These are phyloP conservation scores for Rhagium mordax DNA, from an alignment of 2,888 invertebrate species.

Conservation along the genomic window DNA sequence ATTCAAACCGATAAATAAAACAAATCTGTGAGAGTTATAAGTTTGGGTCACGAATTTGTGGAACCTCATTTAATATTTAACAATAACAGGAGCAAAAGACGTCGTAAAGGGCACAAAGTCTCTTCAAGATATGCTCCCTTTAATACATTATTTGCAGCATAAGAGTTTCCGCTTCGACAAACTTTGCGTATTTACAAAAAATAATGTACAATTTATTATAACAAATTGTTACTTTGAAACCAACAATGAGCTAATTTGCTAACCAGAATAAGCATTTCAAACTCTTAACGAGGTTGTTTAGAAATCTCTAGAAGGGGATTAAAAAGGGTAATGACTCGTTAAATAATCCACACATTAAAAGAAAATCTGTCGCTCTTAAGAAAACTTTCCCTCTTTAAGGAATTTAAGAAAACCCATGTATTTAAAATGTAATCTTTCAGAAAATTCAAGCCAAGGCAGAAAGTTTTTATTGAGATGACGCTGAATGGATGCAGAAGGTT, in stretches of 20 bases:
- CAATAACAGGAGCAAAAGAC: not conserved
- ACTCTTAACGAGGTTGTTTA: slow-evolving; percentile 27
- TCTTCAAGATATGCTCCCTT: not conserved
- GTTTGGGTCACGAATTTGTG: too few species aligned
- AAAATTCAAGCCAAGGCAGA: not conserved
- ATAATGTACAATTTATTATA: slow-evolving; percentile 9
- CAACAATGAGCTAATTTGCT: slow-evolving; percentile 26
- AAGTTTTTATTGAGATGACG: not conserved
- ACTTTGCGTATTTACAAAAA: slow-evolving; percentile 5
- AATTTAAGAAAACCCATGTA: slow-evolving; percentile 12
- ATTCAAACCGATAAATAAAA: too few species aligned
- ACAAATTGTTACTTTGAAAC: slow-evolving; percentile 21
- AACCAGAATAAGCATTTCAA: slow-evolving; percentile 18
- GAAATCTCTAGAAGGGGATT: slow-evolving; percentile 29
- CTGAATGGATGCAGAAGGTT: not conserved
- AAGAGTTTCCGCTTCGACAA: not conserved
- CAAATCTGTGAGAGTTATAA: too few species aligned
- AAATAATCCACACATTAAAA: slow-evolving; percentile 38
- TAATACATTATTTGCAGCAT: not conserved
- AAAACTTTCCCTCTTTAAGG: slow-evolving; percentile 28
- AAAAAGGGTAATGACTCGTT: slow-evolving; percentile 34
- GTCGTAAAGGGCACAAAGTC: not conserved
- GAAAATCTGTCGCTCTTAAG: slow-evolving; percentile 32
- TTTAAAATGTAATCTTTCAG: slow-evolving; percentile 17
- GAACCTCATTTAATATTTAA: too few species aligned